Conservation (phyloP, 2,888 invertebrate genomes). For the Elgonia sp. region DNA sequence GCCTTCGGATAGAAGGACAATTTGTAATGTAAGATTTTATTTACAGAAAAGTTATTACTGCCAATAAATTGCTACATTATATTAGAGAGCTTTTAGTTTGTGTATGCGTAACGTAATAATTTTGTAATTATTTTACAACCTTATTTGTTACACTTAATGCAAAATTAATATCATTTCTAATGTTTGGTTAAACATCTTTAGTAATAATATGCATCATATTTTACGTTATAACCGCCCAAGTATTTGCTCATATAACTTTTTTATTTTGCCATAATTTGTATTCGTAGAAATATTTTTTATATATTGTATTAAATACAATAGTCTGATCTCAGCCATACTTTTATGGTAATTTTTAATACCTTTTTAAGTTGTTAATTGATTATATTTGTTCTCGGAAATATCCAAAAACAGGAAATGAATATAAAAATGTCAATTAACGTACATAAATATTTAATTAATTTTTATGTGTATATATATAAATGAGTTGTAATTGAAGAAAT, state of each 20-base stretch:
- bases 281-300: slow-evolving; percentile 31
- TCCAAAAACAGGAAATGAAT: too few relatives aligned
- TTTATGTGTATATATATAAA: too few relatives aligned
- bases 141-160: neutral
- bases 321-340: slow-evolving; percentile 43
- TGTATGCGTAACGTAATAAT: neutral
- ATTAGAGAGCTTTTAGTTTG: neutral
- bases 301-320: slow-evolving; percentile 32
- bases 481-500: too few relatives aligned
- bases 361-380: too few relatives aligned
- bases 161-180: neutral
- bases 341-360: neutral
- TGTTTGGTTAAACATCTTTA: neutral
- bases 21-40: slow-evolving; percentile 24
- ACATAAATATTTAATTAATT: too few relatives aligned
- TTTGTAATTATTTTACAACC: neutral
- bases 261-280: slow-evolving; percentile 47
- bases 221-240: slow-evolving; percentile 5
- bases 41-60: neutral
- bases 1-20: neutral
- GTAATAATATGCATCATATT: neutral
- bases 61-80: slow-evolving; percentile 2
- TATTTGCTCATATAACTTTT: slow-evolving; percentile 32
- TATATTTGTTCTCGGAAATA: too few relatives aligned
- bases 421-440: too few relatives aligned